Base-by-base conservation (phyloP, 2,888 invertebrate genomes). In the Phytoseiulus persimilis region DNA sequence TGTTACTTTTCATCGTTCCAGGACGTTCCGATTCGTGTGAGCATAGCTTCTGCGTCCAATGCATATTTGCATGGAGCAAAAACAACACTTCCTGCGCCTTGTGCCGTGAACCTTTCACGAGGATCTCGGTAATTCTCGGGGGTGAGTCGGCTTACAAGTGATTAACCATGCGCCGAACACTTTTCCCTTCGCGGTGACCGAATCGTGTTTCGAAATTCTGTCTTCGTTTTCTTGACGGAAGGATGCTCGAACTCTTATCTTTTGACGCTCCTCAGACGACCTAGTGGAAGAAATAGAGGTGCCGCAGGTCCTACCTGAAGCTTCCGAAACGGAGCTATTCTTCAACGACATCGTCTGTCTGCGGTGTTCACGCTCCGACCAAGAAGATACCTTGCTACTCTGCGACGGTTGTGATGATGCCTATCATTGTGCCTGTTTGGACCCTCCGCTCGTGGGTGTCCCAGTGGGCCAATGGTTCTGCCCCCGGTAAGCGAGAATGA, bases 381-480 rank as follows among this genome's bases (percentile, higher is more conserved):
- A 45, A 87, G 87, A 87, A 45, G 87, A 32, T 6, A 32, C 33
- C 87, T 33, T 87, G 14, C 33, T 87, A n/a, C 45, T 87, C 39
- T 87, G 87, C 45, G 87, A 87, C 33, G 33, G 31, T 11, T 87
- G 87, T 45, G 39, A 87, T 31, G 87, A 87, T 32, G 87, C 87
- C 5, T 87, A 87, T 23, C 87, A 87, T 45, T 87, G 87, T 33
- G 87, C 33, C n/a, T 87, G 87, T 87, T 33, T 84, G 32, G 33
- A 33, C 31, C 84, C 84, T 3, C 84, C 84, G 18, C 33, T 84
- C 31, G 31, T 18, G 31, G 32, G 18, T 84, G 84, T 84, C 2
- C 84, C 84, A 18, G 31, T 31, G 31, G 84, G 84, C 14, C 84
- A 14, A 31, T 84, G 84, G 84, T 84, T 84, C 33, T 84, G 84